Base-by-base conservation (phyloP, 2,888 invertebrate species). In the Meiosimyza platycephala region DNA sequence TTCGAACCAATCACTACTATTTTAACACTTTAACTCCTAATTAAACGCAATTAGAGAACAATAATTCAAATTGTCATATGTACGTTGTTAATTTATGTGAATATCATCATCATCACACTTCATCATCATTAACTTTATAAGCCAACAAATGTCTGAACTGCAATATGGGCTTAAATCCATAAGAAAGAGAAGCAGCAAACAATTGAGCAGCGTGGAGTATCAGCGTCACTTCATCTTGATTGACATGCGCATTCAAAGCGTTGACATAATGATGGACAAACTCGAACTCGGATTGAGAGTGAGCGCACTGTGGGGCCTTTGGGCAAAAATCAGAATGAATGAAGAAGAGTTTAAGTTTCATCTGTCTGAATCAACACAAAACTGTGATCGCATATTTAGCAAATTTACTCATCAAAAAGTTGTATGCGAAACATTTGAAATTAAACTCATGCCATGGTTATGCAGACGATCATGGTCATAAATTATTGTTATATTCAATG, bases 261-360 rank as follows among this genome's bases (percentile, higher is more conserved):
- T 80, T 83, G 87, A 87, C 86, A 86, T 87, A 85, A 85, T 87
- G 87, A 86, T 86, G 83, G 86, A 85, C 85, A 85, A 79, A 82
- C 79, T 73, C n/a, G 0, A 40, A 9, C 9, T 40, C 67, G 50
- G 69, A 72, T 72, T 69, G 47, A 47, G 63, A 48, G 47, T 48
- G 54, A 28, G 71, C 74, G 70, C 3, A 16, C 54, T 7, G 16
- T n/a, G 54, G 54, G 1, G 16, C 55, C 12, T 11, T 16, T 11
- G 18, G 11, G 9, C 9, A 40, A 40, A 40, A 40, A 9, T 40
- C 28, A 28, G 28, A 28, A 4, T 4, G 28, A 28, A 28, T 28
- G 4, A 28, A 28, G 28, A 3, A 3, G 28, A 28, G 3, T 3
- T 28, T 3, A 28, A 4, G 28, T 28, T 28, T 28, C 2, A 28